Percentiles rank a stretch among this genome's conserved stretches.
Evolutionary conservation across 1,140 invertebrate species (phyloP).

Genomic region (Archivesica marissinica): DNA sequence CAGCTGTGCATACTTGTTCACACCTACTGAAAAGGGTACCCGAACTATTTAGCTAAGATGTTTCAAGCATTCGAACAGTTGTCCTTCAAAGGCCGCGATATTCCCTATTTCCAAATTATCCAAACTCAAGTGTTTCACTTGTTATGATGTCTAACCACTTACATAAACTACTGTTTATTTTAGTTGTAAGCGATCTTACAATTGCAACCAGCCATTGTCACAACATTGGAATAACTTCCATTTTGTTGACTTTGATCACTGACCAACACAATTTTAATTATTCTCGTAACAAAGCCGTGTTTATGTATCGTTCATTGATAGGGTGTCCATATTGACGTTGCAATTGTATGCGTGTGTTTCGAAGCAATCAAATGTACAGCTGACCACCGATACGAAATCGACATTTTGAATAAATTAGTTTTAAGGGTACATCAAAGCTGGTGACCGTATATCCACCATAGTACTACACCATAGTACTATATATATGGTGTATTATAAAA

Average conservation of each 20-base stretch:
- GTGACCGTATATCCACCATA: too few relatives aligned
- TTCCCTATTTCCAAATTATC: conserved; percentile 19
- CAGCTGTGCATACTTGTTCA: too few relatives aligned
- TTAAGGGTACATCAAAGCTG: too few relatives aligned
- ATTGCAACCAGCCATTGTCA: neutral
- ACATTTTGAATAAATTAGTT: too few relatives aligned
- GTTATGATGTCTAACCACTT: conserved; percentile 8
- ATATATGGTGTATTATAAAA: too few relatives aligned
- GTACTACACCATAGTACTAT: too few relatives aligned
- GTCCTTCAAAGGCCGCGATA: neutral
- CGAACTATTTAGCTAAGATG: neutral
- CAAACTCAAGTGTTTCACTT: conserved; percentile 1
- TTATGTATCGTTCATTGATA: conserved; percentile 12
- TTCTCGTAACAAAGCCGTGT: neutral
- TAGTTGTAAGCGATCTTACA: neutral
- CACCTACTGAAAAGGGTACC: too few relatives aligned
- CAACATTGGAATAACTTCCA: neutral
- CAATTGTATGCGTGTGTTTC: neutral
- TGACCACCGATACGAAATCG: too few relatives aligned
- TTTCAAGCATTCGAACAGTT: neutral
- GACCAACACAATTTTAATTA: conserved; percentile 19
- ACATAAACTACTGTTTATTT: neutral
- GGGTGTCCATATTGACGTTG: conserved; percentile 14
- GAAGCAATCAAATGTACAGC: too few relatives aligned
- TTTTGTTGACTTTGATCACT: conserved; percentile 1